A percentile compares a stretch with the other conserved stretches of the same genome.
Conservation (phyloP, 2,113 vertebrate species). For the Parotia lawesii region DNA sequence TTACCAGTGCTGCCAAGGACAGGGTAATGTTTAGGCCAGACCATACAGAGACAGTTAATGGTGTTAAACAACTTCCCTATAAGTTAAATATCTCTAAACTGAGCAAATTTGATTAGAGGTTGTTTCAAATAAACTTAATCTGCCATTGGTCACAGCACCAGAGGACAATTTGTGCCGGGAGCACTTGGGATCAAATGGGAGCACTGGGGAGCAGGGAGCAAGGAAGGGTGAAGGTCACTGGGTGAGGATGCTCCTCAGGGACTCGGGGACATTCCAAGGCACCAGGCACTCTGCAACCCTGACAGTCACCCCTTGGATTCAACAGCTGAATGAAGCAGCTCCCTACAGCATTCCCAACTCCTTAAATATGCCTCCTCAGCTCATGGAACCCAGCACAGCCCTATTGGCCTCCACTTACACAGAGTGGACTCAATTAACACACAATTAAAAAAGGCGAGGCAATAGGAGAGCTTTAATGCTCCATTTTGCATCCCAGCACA, state of each 20-base stretch:
- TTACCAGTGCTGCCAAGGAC: background rate
- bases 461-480: background rate
- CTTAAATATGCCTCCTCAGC: background rate
- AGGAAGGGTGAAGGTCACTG: background rate
- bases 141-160: background rate
- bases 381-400: background rate
- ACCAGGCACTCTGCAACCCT: background rate
- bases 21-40: background rate
- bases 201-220: background rate
- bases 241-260: background rate
- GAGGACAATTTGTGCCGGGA: background rate
- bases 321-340: accelerated
- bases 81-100: background rate
- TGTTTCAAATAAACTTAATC: background rate
- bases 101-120: background rate
- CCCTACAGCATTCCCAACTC: background rate
- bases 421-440: background rate
- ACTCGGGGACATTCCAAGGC: background rate
- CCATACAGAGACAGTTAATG: background rate
- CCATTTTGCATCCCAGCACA: background rate
- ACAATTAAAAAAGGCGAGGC: background rate
- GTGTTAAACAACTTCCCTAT: background rate
- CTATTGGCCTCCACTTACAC: background rate
- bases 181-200: background rate
- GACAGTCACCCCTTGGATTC: background rate